These are phyloP conservation scores for Escarpia spicata DNA, from an alignment of 2,888 invertebrate species.

Conservation along the genomic window DNA sequence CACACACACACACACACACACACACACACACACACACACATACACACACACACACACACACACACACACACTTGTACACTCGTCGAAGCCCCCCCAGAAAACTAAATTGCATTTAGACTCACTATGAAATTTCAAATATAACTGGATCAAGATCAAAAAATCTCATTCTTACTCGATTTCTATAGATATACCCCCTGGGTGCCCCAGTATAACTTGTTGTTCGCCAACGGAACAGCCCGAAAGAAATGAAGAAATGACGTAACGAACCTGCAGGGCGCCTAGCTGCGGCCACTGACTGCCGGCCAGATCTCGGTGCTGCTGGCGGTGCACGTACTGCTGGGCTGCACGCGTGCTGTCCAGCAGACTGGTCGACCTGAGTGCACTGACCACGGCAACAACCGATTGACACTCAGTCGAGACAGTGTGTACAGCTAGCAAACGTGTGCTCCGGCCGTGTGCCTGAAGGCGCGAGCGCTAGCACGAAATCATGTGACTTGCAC, in stretches of 20 bases:
- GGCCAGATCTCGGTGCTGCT: neutral
- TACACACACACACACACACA: no score
- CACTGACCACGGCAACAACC: slow-evolving; percentile 13
- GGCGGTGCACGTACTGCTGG: neutral
- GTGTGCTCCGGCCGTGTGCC: neutral
- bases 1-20: no score
- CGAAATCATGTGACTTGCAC: slow-evolving; percentile 16
- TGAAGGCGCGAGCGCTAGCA: slow-evolving; percentile 6
- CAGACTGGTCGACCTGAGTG: slow-evolving; percentile 13
- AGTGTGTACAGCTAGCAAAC: slow-evolving; percentile 16
- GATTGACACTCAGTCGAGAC: slow-evolving; percentile 16
- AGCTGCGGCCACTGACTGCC: slow-evolving; percentile 16
- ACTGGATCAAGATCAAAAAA: no score
- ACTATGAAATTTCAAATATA: no score
- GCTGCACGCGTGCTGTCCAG: slow-evolving; percentile 13
- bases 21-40: no score
- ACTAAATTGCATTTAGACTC: no score
- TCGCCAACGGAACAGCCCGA: neutral
- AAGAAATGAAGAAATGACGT: no score
- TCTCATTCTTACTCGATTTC: no score
- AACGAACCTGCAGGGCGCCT: neutral
- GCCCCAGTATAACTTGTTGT: neutral
- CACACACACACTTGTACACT: no score
- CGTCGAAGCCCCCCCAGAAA: no score
- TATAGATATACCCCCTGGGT: no score